Evolutionary conservation across 2,888 invertebrate genomes (phyloP), one percentile per base, ranked within the genome.

Genomic region (Gari tellinella): DNA sequence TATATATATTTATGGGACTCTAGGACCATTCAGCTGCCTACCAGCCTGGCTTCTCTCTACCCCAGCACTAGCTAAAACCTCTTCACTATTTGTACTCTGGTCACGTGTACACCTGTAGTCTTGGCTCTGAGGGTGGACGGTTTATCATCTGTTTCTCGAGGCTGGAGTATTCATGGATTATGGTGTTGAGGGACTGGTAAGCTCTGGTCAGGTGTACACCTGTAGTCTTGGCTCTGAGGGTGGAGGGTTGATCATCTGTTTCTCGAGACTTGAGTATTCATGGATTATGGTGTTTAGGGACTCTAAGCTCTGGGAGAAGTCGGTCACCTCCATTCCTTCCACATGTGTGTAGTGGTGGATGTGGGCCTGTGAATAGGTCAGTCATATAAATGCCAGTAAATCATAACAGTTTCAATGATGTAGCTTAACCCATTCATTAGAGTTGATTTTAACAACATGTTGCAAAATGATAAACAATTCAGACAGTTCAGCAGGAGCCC

Each of bases 291-390:
- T 70, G 55, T 83, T 87, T 8, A 92, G 74, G 38, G 90, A 90
- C 58, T 90, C 88, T 2, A 90, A 68, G 69, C 90, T 90, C 56
- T 87, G 82, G 19, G 86, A 67, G 61, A 92, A 92, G 46, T 91
- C 89, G 1, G 78, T 66, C 37, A 85, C 48, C 51, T 92, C 92
- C 91, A 92, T 92, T 2, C 90, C 90, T 8, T 91, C 91, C 14
- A 91, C 87, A 49, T 88, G 81, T 0, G 91, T 91, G 83, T 92
- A 92, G 81, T 92, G 92, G 81, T 92, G 92, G 4, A 92, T 73
- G 70, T 92, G 92, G 14, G 92, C 92, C 92, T 92, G 84, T 15
- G 81, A 82, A 25, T 43, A 41, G 68, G 2, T n/a, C n/a, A n/a
- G n/a, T n/a, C n/a, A n/a, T n/a, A n/a, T n/a, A n/a, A n/a, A n/a